Evolutionary conservation across 2,888 invertebrate species (phyloP).

Genomic region (Athripsodes cinereus): DNA sequence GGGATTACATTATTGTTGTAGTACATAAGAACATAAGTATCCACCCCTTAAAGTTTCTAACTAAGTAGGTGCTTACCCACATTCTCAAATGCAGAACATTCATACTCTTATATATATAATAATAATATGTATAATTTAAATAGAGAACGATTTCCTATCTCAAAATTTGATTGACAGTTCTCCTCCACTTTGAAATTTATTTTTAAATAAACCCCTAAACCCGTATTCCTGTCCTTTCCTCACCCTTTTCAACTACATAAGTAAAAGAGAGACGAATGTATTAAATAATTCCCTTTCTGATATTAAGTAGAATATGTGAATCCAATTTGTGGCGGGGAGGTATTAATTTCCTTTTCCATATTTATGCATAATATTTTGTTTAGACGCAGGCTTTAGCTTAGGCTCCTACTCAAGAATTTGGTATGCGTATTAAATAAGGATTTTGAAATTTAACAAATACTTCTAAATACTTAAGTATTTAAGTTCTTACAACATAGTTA

Average conservation of each 20-base stretch:
- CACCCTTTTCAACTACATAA: not conserved
- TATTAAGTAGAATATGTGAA: conserved; percentile 15
- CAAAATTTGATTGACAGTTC: conserved; percentile 26
- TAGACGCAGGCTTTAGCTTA: conserved; percentile 7
- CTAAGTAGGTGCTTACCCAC: not conserved
- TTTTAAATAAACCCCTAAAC: conserved; percentile 6
- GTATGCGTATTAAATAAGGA: too few relatives aligned
- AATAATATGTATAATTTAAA: not conserved
- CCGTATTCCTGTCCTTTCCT: conserved; percentile 5
- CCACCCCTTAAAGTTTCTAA: too few relatives aligned
- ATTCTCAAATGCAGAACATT: not conserved
- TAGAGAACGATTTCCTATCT: conserved; percentile 17
- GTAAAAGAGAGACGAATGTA: conserved; percentile 1
- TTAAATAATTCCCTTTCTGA: conserved; percentile 4
- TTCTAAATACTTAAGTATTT: too few relatives aligned
- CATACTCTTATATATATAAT: not conserved
- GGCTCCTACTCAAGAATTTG: too few relatives aligned
- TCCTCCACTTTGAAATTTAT: conserved; percentile 15
- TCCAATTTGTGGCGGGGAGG: conserved; percentile 27
- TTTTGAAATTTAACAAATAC: too few relatives aligned
- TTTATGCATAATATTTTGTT: conserved; percentile 22
- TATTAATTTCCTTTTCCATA: conserved; percentile 28
- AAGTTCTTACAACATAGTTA: too few relatives aligned
- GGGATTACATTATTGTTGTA: too few relatives aligned
- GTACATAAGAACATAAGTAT: too few relatives aligned